Base-by-base conservation (phyloP, 2,113 vertebrate species). In the Okapia johnstoni region DNA sequence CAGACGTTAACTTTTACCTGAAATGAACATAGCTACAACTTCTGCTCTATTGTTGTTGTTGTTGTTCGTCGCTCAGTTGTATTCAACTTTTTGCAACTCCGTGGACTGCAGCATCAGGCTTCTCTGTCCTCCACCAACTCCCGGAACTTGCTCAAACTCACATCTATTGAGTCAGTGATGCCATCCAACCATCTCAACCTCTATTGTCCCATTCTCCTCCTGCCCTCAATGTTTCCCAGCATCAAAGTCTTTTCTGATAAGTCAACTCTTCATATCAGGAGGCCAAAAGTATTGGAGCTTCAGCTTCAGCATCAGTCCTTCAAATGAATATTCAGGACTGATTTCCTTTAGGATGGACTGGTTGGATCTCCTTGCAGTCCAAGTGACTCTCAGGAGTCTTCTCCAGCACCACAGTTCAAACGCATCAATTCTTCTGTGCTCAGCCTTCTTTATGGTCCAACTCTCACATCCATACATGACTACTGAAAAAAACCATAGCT, bases 31-130 rank as follows among this genome's bases (percentile, higher is more conserved):
- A 83, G 48, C 28, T 80, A 46, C 13, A 14, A 15, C 33, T 79
- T 50, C 19, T 21, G 9, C 19, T 70, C 19, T 40, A 19, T 23
- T 23, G n/a, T 5, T 66, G n/a, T 23, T 23, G n/a, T 5, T 66
- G 19, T 40, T 70, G 19, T 5, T 70, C 10, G 0, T 36, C 36
- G 3, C 10, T 70, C 66, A 70, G 61, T 70, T 1, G 0, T 70
- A 40, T 70, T 40, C n/a, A 70, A 70, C n/a, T 70, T 23, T 70
- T 6, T 40, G 19, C 10, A 10, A 70, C n/a, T n/a, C 63, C n/a
- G 12, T 6, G 66, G n/a, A 40, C 66, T 70, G n/a, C 66, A 40
- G 66, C n/a, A 23, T 5, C n/a, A 40, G 66, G 66, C n/a, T 70
- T 40, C 10, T 23, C n/a, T 70, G 19, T 40, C 66, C 66, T 40